Conservation (phyloP, 2,797 vertebrate species). For the Varecia variegata region DNA sequence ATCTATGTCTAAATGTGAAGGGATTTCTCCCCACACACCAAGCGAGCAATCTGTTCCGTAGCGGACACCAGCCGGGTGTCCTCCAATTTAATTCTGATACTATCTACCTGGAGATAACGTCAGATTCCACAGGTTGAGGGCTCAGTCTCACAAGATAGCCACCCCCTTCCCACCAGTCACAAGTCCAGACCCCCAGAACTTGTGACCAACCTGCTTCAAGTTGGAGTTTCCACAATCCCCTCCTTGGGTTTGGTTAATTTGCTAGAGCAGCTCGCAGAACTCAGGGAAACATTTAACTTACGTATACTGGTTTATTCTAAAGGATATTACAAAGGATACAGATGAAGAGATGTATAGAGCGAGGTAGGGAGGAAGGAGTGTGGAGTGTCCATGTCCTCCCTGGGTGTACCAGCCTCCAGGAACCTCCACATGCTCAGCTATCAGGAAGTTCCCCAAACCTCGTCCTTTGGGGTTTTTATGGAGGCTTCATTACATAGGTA, state of each 20-base stretch:
- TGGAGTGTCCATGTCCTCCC: background rate
- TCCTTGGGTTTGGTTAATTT: background rate
- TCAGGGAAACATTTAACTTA: background rate
- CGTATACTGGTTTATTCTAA: background rate
- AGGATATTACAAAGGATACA: background rate
- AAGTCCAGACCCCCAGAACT: background rate
- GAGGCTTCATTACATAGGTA: background rate
- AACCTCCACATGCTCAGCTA: background rate
- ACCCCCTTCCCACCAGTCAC: background rate
- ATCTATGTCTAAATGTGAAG: background rate
- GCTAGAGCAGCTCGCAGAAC: background rate
- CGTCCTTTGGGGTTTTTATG: background rate
- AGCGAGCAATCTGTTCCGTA: background rate
- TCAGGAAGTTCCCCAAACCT: background rate
- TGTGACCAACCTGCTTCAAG: background rate
- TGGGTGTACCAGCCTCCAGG: background rate
- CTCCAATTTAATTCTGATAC: background rate
- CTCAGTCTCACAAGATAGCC: background rate
- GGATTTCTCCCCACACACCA: background rate
- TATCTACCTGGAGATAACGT: background rate
- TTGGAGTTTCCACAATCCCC: background rate
- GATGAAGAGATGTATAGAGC: background rate
- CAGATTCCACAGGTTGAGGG: background rate
- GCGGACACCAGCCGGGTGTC: too few relatives aligned
- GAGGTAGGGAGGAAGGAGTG: background rate